phyloP scores from a whole-genome alignment of 2,113 vertebrate genomes.

The Reinhardtius hippoglossoides region DNA sequence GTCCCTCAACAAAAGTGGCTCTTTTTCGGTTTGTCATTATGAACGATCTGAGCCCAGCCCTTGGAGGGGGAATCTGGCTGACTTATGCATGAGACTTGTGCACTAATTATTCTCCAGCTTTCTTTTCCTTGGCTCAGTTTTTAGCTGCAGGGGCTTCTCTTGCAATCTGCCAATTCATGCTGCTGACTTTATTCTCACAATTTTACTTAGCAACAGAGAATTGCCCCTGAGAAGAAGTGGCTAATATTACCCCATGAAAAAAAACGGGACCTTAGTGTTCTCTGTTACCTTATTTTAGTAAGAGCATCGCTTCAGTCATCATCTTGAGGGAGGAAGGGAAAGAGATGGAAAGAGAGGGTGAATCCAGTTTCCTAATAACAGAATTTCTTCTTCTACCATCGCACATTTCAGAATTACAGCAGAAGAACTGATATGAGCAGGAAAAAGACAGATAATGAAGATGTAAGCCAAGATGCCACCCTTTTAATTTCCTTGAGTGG shows the following conservation, averaged over 20 bases:
- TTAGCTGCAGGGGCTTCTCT: constrained; percentile 55
- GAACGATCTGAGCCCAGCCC: constrained; percentile 34
- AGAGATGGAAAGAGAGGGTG: neutral
- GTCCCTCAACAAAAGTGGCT: constrained; percentile 37
- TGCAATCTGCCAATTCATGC: constrained; percentile 69
- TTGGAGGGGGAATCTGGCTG: constrained; percentile 35
- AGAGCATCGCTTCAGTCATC: neutral
- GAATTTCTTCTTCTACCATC: neutral
- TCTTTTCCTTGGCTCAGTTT: constrained; percentile 33
- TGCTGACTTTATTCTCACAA: constrained; percentile 46
- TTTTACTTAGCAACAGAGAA: constrained; percentile 57
- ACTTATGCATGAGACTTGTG: constrained; percentile 53
- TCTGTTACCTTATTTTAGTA: neutral
- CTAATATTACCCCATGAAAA: constrained; percentile 32
- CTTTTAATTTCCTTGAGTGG: constrained; percentile 47
- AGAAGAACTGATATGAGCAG: constrained; percentile 17
- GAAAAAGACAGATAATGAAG: constrained; percentile 39
- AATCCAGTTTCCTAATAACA: neutral
- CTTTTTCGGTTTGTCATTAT: constrained; percentile 45
- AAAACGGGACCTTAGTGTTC: no score
- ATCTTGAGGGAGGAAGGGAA: neutral
- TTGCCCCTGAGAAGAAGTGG: constrained; percentile 28
- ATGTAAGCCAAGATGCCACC: constrained; percentile 12
- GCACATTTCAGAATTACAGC: neutral
- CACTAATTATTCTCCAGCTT: constrained; percentile 59